Evolutionary conservation across 2,888 invertebrate species (phyloP), one percentile per base, ranked within the genome.

Genomic region (Lithophane leautieri): DNA sequence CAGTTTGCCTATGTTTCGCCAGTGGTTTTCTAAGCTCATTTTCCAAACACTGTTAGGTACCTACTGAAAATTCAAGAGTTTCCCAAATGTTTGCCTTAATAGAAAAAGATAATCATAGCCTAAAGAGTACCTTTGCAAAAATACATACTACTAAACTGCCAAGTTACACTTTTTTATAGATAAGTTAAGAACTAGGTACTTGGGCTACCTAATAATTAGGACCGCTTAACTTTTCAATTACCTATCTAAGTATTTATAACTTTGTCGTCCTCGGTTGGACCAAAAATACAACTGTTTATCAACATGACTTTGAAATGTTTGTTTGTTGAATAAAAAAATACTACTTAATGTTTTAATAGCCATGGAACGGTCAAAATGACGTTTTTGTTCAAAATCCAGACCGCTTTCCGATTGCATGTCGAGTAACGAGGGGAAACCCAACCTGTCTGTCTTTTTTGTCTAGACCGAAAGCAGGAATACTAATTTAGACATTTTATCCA

Each of bases 401-500:
- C 63, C 56, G 44, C 19, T 52, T 52, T 61, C 70, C 86, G 71
- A 83, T 83, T 63, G 83, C 83, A 83, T 83, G 83, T 83, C 70
- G 52, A 60, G 62, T 70, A 56, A 82, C 77, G 68, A 73, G 82
- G 70, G 62, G 61, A 78, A 77, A 70, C 65, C 83, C 54, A 16
- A 50, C 61, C 60, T 68, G 74, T 62, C 83, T 63, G 52, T 4
- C 12, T 60, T 83, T 82, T 78, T 86, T 86, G 72, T 78, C 66
- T 83, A 78, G 79, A 86, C 73, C 40, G 42, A 85, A 47, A 61
- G 28, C 28, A 40, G 83, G 86, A 85, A 83, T 83, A 85, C 86
- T 78, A 78, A 86, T 73, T 83, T 73, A 65, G 70, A 82, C 86
- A 77, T 83, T 75, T 73, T 71, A 70, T 78, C 42, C 76, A 61